Base-by-base conservation (phyloP, 2,888 invertebrate species). In the Crossocerus cetratus region DNA sequence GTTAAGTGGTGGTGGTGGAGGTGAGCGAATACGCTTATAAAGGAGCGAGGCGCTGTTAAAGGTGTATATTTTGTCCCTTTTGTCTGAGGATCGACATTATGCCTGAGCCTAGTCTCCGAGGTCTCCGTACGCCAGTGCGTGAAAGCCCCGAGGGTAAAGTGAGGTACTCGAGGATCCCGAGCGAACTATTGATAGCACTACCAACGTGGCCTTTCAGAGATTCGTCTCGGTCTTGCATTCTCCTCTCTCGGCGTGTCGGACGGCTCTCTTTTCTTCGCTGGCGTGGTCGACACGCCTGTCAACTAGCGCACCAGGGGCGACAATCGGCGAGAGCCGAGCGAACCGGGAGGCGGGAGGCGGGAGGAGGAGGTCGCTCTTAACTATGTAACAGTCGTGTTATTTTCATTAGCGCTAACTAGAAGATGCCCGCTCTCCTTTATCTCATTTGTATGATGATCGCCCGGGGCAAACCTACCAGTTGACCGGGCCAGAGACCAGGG, bases 131-230 rank as follows among this genome's bases (percentile, higher is more conserved):
- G 76, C 76, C 61, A 66, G 64, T 76, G 74, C 69, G 71, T 57
- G 76, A 80, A 81, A 81, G 79, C 69, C 76, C 74, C 67, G 61
- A 70, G 77, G 69, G 74, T 79, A 75, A 80, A 77, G 78, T 73
- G 32, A 72, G 76, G 76, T 76, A 82, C 77, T 78, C 74, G 63
- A 77, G 63, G 69, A 32, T 32, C 69, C 54, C 76, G 72, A 75
- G 74, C 70, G 73, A 82, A 84, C 83, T 83, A 83, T 83, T 83
- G 83, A 83, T 84, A 83, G 83, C 81, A 70, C 74, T 73, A 74
- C 74, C 83, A 78, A 78, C 80, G 71, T 74, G 83, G 81, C 74
- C 81, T 82, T 83, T 84, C 77, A 81, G 74, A 80, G 72, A 81
- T 84, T 83, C 77, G 84, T 77, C 73, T 80, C 67, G 76, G 69